These are phyloP conservation scores for Ochlodes sylvanus DNA, from an alignment of 2,888 invertebrate species.

Conservation along the genomic window DNA sequence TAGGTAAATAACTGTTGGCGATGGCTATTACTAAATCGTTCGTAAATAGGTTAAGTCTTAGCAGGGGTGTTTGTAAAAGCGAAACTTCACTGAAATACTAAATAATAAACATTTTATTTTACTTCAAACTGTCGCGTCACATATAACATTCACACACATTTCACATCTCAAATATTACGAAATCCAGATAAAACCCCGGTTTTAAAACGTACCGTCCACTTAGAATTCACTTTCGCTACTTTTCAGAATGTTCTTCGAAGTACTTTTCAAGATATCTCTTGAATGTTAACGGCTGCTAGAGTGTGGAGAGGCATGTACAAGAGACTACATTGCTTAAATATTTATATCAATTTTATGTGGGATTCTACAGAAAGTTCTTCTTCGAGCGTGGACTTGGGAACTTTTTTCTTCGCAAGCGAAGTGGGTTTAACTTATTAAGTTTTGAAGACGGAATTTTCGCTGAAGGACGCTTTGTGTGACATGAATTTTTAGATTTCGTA, in stretches of 20 bases:
- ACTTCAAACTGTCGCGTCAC: no score
- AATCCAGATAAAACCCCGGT: background rate
- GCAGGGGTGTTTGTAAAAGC: no score
- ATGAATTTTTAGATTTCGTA: background rate
- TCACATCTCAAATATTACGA: conserved; percentile 12
- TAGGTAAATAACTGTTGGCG: no score
- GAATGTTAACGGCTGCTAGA: conserved; percentile 33
- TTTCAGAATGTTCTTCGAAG: conserved; percentile 33
- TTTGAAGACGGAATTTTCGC: conserved; percentile 2
- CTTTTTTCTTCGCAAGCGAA: conserved; percentile 15
- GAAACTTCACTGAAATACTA: no score
- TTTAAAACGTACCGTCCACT: conserved; percentile 6
- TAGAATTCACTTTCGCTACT: conserved; percentile 32
- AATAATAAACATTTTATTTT: no score
- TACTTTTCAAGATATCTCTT: conserved; percentile 37
- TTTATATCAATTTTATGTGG: conserved; percentile 38
- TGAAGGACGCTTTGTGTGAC: conserved; percentile 2
- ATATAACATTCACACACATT: background rate
- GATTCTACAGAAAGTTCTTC: conserved; percentile 22
- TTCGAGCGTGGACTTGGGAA: conserved; percentile 2
- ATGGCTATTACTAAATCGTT: no score
- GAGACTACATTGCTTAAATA: conserved; percentile 35
- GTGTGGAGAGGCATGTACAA: conserved; percentile 29
- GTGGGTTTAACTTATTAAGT: conserved; percentile 24
- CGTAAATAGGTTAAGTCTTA: no score